Evolutionary conservation across 2,797 vertebrate species (phyloP).

Genomic region (Chromis chromis): DNA sequence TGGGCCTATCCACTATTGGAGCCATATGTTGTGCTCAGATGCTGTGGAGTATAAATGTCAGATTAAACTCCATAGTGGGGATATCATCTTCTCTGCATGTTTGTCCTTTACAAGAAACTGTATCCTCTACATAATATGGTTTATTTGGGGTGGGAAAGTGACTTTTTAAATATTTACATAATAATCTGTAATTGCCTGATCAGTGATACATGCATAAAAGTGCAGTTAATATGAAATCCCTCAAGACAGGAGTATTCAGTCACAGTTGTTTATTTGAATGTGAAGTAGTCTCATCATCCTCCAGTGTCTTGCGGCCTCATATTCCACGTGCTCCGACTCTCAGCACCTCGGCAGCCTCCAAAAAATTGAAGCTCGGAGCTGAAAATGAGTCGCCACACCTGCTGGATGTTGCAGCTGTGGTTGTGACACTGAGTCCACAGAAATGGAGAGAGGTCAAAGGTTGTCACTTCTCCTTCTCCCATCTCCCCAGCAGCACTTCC

Average conservation of each 20-base stretch:
- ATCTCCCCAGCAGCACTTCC: slow-evolving; percentile 18
- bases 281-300: slow-evolving; percentile 9
- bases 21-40: slow-evolving; percentile 56
- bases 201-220: slow-evolving; percentile 5
- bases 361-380: slow-evolving; percentile 61
- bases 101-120: slow-evolving; percentile 4
- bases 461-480: slow-evolving; percentile 60
- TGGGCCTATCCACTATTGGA: slow-evolving; percentile 51
- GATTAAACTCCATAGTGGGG: slow-evolving; percentile 16
- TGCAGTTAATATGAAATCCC: slow-evolving; percentile 9
- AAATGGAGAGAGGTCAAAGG: slow-evolving; percentile 78
- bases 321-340: slow-evolving; percentile 16
- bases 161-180: slow-evolving; percentile 13
- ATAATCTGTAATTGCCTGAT: neutral
- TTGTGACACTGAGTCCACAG: slow-evolving; percentile 72
- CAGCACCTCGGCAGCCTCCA: slow-evolving; percentile 30
- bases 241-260: slow-evolving; percentile 1
- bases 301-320: neutral
- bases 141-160: neutral
- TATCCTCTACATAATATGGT: neutral
- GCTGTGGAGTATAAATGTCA: slow-evolving; percentile 36
- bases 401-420: slow-evolving; percentile 79
- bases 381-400: slow-evolving; percentile 81
- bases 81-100: slow-evolving; percentile 24
- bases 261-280: slow-evolving; percentile 20